Conservation (phyloP, 1,140 invertebrate species). For the Monochamus saltuarius region DNA sequence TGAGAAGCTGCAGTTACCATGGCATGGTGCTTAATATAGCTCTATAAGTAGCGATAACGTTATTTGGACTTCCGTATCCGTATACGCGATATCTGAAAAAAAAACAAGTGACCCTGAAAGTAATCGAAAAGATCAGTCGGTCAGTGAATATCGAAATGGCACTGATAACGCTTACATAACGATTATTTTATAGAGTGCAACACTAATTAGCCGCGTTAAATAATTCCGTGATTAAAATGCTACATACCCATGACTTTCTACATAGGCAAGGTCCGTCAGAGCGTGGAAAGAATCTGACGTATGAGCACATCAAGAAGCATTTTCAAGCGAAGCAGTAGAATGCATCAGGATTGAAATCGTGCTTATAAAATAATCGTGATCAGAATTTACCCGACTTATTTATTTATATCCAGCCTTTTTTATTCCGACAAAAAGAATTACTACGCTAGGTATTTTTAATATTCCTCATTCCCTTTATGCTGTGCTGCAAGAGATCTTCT, state of each 20-base stretch:
- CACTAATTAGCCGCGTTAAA: neutral
- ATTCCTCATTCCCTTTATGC: too few species aligned
- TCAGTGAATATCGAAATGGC: neutral
- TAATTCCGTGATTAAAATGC: neutral
- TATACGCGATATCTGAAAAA: too few species aligned
- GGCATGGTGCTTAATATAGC: too few species aligned
- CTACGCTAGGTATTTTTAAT: too few species aligned
- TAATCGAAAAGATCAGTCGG: neutral
- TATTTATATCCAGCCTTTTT: too few species aligned
- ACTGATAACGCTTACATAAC: constrained; percentile 1
- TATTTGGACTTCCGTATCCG: too few species aligned
- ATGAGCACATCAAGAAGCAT: neutral
- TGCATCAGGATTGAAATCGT: constrained; percentile 6
- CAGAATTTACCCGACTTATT: neutral
- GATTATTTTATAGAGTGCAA: constrained; percentile 4
- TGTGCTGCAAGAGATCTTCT: too few species aligned
- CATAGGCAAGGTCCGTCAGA: neutral
- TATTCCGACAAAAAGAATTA: too few species aligned
- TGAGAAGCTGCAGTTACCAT: too few species aligned
- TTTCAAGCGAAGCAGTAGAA: neutral
- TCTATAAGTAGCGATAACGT: too few species aligned
- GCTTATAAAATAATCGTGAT: constrained; percentile 1
- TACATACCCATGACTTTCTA: constrained; percentile 3
- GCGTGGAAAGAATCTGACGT: neutral
- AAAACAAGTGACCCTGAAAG: too few species aligned